Evolutionary conservation across 2,888 invertebrate genomes (phyloP).

Genomic region (Hydriomena furcata): DNA sequence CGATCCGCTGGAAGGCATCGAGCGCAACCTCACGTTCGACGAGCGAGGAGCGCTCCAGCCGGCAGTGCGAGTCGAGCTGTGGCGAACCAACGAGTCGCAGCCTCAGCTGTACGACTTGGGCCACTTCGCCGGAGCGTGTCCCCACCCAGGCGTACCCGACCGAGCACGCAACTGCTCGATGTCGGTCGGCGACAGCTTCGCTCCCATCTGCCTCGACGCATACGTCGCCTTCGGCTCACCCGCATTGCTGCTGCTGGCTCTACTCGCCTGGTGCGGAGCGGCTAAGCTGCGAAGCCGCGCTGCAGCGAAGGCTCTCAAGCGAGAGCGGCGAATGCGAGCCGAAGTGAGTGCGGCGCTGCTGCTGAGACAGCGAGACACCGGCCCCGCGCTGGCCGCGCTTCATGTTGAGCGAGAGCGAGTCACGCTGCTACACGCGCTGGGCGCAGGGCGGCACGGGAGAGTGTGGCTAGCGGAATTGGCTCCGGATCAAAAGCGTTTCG

Average conservation of each 20-base stretch:
- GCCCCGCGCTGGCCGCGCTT: slow-evolving; percentile 40
- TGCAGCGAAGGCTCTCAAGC: slow-evolving; percentile 33
- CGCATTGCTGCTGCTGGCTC: slow-evolving; percentile 12
- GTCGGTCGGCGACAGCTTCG: slow-evolving; percentile 25
- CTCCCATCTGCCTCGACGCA: slow-evolving; percentile 42
- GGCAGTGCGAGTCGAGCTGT: slow-evolving; percentile 25
- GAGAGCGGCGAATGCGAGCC: slow-evolving; percentile 40
- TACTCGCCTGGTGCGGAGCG: slow-evolving; percentile 32
- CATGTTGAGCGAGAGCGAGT: slow-evolving; percentile 42
- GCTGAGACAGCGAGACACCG: slow-evolving; percentile 32
- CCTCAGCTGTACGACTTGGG: neutral
- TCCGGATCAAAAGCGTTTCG: slow-evolving; percentile 63
- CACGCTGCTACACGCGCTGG: slow-evolving; percentile 41
- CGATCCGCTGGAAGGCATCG: slow-evolving; percentile 23
- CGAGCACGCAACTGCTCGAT: slow-evolving; percentile 28
- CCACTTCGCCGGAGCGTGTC: too few relatives aligned
- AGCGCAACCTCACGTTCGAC: slow-evolving; percentile 24
- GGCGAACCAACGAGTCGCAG: slow-evolving; percentile 8
- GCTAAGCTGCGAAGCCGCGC: slow-evolving; percentile 27
- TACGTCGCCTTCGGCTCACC: slow-evolving; percentile 61
- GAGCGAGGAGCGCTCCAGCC: slow-evolving; percentile 12
- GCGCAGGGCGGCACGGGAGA: slow-evolving; percentile 59
- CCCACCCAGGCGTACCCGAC: slow-evolving; percentile 22
- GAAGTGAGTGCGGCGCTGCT: slow-evolving; percentile 70
- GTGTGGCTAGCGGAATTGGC: slow-evolving; percentile 54